Evolutionary conservation across 2,888 invertebrate genomes (phyloP).

Genomic region (Zaprionus obscuricornis): DNA sequence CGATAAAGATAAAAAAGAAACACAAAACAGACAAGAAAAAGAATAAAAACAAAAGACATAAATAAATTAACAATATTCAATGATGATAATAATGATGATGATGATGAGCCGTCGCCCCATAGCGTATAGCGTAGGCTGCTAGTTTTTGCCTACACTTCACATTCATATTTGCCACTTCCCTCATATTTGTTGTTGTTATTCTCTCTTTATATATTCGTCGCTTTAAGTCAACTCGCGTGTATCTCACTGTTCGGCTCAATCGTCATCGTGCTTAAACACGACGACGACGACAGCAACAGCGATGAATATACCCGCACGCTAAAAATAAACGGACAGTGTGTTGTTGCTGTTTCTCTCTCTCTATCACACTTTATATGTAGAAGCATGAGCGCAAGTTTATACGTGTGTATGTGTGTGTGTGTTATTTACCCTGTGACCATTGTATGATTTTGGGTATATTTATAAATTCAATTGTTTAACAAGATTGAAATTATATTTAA

Average conservation of each 20-base stretch:
- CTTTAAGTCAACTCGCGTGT: conserved; percentile 24
- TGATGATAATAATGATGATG: too few species aligned
- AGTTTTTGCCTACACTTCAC: conserved; percentile 28
- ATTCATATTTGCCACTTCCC: conserved; percentile 42
- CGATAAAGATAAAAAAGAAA: conserved; percentile 19
- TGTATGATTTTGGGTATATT: too few species aligned
- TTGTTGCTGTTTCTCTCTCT: too few species aligned
- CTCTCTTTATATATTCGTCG: too few species aligned
- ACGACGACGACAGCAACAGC: conserved; percentile 18
- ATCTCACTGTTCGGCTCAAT: conserved; percentile 31
- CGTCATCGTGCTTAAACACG: conserved; percentile 20
- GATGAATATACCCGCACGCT: conserved; percentile 30
- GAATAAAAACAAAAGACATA: conserved; percentile 11
- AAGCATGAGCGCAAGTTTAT: too few species aligned
- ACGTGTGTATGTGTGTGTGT: conserved; percentile 8
- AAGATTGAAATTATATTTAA: too few species aligned
- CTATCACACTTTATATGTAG: too few species aligned
- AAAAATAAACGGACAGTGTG: conserved; percentile 70
- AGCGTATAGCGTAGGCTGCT: conserved; percentile 6
- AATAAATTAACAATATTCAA: conserved; percentile 22
- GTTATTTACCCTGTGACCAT: too few species aligned
- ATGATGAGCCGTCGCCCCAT: conserved; percentile 23
- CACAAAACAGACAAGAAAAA: too few species aligned
- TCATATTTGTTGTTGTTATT: conserved; percentile 50
- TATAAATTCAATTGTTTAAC: too few species aligned